Evolutionary conservation across 2,888 invertebrate species (phyloP).

Genomic region (Eilema caniola): DNA sequence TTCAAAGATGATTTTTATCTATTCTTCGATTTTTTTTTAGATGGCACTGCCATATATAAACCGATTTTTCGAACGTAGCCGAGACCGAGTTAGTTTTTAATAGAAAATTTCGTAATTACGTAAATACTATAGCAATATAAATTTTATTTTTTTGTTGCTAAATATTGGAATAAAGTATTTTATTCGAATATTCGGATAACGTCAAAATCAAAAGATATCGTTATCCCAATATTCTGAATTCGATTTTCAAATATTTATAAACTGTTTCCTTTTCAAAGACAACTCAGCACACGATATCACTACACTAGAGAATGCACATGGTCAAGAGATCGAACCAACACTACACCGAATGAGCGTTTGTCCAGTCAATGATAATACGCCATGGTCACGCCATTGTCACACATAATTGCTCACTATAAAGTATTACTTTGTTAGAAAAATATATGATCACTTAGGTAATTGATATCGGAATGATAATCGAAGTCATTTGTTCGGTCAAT

Average conservation of each 20-base stretch:
- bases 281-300: constrained; percentile 28
- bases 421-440: constrained; percentile 30
- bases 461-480: constrained; percentile 34
- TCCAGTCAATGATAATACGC: constrained; percentile 31
- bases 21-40: too few relatives aligned
- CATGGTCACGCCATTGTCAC: constrained; percentile 57
- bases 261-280: constrained; percentile 8
- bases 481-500: constrained; percentile 22
- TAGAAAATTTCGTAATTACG: too few relatives aligned
- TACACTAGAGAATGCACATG: constrained; percentile 30
- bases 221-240: not conserved
- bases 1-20: too few relatives aligned
- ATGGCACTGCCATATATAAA: too few relatives aligned
- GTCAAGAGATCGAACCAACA: constrained; percentile 30
- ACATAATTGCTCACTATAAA: constrained; percentile 53
- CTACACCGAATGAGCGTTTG: constrained; percentile 28
- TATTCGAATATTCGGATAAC: not conserved
- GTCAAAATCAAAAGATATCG: not conserved
- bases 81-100: not conserved
- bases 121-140: too few relatives aligned
- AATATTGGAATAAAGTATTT: not conserved
- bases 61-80: too few relatives aligned
- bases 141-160: not conserved
- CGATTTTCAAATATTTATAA: not conserved
- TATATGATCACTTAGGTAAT: constrained; percentile 16